A percentile compares a stretch with the other conserved stretches of the same genome.
Conservation (phyloP, 2,113 vertebrate species). For the Peromyscus polionotus region DNA sequence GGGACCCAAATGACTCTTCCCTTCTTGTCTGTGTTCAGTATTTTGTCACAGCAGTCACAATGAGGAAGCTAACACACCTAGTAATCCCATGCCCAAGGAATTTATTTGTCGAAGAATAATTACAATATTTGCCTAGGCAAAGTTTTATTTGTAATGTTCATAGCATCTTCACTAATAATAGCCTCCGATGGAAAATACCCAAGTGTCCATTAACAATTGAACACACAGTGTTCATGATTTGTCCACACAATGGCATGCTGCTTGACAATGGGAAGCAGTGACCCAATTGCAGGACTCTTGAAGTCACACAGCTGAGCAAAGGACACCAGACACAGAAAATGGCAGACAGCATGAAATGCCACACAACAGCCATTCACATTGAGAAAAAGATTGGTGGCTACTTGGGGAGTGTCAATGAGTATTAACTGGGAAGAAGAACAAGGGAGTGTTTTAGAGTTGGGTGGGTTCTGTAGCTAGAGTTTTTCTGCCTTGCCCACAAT, state of each 20-base stretch:
- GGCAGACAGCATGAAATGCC: background rate
- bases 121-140: background rate
- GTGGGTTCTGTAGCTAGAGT: background rate
- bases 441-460: background rate
- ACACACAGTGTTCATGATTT: background rate
- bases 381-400: background rate
- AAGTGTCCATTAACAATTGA: background rate
- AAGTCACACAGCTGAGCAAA: background rate
- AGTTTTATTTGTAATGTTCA: background rate
- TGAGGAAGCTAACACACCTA: background rate
- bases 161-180: background rate
- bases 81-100: background rate
- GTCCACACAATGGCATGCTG: background rate
- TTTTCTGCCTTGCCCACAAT: no score
- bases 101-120: background rate
- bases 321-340: background rate
- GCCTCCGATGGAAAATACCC: background rate
- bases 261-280: background rate
- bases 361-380: background rate
- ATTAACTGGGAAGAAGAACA: background rate
- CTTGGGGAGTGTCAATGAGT: rapidly evolving
- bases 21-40: background rate
- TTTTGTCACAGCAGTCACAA: background rate
- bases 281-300: background rate
- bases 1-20: background rate